Percentiles rank a stretch among this genome's conserved stretches.
These are phyloP conservation scores for Drosophila novamexicana DNA, from an alignment of 1,140 invertebrate species.

Conservation along the genomic window DNA sequence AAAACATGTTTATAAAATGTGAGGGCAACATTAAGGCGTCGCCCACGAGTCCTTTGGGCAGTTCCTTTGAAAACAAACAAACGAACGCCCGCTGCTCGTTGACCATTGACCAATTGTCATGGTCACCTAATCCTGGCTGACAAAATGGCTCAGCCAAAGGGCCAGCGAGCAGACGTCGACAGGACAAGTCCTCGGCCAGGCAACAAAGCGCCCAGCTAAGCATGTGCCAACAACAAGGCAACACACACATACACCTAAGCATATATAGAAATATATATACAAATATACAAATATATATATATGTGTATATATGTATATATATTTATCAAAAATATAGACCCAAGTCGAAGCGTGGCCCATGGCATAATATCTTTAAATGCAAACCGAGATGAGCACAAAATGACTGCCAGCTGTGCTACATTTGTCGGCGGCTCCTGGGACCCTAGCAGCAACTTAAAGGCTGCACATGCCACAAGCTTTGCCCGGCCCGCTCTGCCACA, in stretches of 20 bases:
- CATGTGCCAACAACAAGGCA: conserved; percentile 32
- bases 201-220: conserved; percentile 39
- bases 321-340: conserved; percentile 9
- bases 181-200: conserved; percentile 37
- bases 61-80: conserved; percentile 30
- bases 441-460: conserved; percentile 31
- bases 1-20: not conserved
- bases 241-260: not conserved
- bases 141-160: conserved; percentile 47
- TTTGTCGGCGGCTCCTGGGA: conserved; percentile 37
- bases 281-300: not conserved
- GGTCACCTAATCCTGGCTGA: conserved; percentile 76
- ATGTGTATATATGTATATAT: not conserved
- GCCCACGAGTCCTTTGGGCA: not conserved
- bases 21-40: not conserved
- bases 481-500: not conserved
- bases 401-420: conserved; percentile 74
- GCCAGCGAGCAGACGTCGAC: not conserved
- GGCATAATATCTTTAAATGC: conserved; percentile 73
- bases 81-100: conserved; percentile 16
- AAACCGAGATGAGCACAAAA: conserved; percentile 58
- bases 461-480: conserved; percentile 60
- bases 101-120: conserved; percentile 68
- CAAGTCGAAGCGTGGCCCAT: conserved; percentile 19
- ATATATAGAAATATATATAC: not conserved